Conservation (phyloP, 2,888 invertebrate genomes). For the Cantharis rufa region DNA sequence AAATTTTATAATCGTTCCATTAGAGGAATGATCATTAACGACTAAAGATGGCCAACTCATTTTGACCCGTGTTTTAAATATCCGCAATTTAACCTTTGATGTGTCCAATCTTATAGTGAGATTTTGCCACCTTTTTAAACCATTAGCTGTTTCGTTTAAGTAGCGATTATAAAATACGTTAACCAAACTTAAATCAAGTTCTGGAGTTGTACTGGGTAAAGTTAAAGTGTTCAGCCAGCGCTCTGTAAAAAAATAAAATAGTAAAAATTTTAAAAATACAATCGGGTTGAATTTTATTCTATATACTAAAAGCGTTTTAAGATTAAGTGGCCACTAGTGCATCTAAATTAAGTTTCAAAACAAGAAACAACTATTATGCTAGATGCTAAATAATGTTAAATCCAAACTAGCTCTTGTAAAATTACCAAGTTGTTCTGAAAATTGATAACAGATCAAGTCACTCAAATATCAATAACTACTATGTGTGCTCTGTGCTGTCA, state of each 20-base stretch:
- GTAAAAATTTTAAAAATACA: background rate
- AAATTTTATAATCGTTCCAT: slow-evolving; percentile 62
- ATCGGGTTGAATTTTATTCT: background rate
- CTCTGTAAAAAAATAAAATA: slow-evolving; percentile 23
- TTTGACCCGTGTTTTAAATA: slow-evolving; percentile 68
- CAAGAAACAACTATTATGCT: no score
- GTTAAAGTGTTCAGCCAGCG: slow-evolving; percentile 70
- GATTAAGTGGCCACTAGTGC: background rate
- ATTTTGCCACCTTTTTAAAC: slow-evolving; percentile 63
- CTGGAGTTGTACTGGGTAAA: slow-evolving; percentile 68
- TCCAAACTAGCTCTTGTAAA: no score
- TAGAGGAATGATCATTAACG: slow-evolving; percentile 47
- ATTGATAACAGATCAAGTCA: no score
- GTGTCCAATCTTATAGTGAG: slow-evolving; percentile 78
- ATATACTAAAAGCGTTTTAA: background rate
- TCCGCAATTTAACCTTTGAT: slow-evolving; percentile 67
- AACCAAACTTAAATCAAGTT: slow-evolving; percentile 70
- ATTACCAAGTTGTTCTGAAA: no score
- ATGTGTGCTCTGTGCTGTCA: no score
- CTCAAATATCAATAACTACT: no score
- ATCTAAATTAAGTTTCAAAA: background rate
- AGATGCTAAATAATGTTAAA: no score
- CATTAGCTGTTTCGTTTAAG: slow-evolving; percentile 58
- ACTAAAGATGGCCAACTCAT: slow-evolving; percentile 70
- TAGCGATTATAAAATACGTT: slow-evolving; percentile 66